Evolutionary conservation across 2,113 vertebrate genomes (phyloP).

Genomic region (Salvelinus alpinus): DNA sequence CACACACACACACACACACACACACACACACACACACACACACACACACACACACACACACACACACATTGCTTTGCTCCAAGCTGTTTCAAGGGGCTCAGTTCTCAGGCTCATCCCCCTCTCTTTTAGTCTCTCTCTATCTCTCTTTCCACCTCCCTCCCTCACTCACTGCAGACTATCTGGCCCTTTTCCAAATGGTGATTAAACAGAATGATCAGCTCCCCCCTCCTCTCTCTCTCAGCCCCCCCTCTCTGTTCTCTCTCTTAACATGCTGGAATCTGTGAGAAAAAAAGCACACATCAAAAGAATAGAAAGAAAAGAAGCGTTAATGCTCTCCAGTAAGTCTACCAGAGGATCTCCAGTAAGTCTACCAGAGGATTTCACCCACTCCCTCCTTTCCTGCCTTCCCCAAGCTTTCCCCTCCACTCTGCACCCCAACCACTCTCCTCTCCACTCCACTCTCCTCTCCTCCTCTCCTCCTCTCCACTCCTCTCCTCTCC

Average conservation of each 20-base stretch:
- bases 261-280: slow-evolving; percentile 81
- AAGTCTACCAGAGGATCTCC: slow-evolving; percentile 75
- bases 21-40: slow-evolving; percentile 28
- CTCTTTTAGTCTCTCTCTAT: slow-evolving; percentile 17
- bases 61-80: slow-evolving; percentile 80
- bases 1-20: slow-evolving; percentile 27
- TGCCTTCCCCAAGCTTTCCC: background rate
- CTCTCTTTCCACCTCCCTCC: slow-evolving; percentile 51
- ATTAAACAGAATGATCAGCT: slow-evolving; percentile 99
- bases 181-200: slow-evolving; percentile 97
- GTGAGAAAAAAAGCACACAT: slow-evolving; percentile 49
- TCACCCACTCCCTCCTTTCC: slow-evolving; percentile 11
- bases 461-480: background rate
- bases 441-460: background rate
- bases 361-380: slow-evolving; percentile 37
- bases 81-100: slow-evolving; percentile 77
- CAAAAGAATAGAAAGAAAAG: slow-evolving; percentile 51
- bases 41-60: slow-evolving; percentile 20
- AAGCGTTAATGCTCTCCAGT: slow-evolving; percentile 46
- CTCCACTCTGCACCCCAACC: slow-evolving; percentile 47
- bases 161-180: slow-evolving; percentile 83
- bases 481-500: too few species aligned
- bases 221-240: slow-evolving; percentile 68
- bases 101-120: slow-evolving; percentile 71
- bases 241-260: slow-evolving; percentile 27